Percentiles rank a stretch among this genome's conserved stretches.
These are phyloP conservation scores for Pachymerium ferrugineum DNA, from an alignment of 2,888 invertebrate species.

Conservation along the genomic window DNA sequence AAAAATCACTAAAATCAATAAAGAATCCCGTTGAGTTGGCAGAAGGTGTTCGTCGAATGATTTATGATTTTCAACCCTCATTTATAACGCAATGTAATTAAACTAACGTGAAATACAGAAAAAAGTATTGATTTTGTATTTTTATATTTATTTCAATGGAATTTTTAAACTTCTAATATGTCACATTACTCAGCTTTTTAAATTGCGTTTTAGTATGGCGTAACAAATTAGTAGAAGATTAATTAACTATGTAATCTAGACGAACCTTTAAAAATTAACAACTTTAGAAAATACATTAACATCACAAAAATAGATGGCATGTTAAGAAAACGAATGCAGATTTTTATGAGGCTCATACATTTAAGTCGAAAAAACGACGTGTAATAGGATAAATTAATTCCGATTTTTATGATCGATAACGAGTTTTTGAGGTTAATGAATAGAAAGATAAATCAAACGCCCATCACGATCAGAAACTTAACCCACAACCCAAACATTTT, in stretches of 20 bases:
- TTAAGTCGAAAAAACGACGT: neutral
- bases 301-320: too few species aligned
- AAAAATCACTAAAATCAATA: neutral
- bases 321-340: neutral
- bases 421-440: neutral
- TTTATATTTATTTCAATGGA: too few species aligned
- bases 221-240: too few species aligned
- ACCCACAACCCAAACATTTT: neutral
- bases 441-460: neutral
- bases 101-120: too few species aligned
- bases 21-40: neutral
- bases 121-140: too few species aligned
- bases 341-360: neutral
- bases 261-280: too few species aligned
- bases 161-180: too few species aligned
- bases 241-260: too few species aligned
- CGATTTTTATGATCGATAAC: neutral
- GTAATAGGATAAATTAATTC: neutral
- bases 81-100: neutral
- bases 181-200: too few species aligned
- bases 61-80: slow-evolving; percentile 5
- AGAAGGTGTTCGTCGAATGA: neutral
- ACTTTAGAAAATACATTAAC: neutral
- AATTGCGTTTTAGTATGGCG: too few species aligned
- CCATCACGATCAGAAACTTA: neutral